A percentile compares a stretch with the other conserved stretches of the same genome.
Conservation (phyloP, 2,113 vertebrate genomes). For the Plectropomus leopardus region DNA sequence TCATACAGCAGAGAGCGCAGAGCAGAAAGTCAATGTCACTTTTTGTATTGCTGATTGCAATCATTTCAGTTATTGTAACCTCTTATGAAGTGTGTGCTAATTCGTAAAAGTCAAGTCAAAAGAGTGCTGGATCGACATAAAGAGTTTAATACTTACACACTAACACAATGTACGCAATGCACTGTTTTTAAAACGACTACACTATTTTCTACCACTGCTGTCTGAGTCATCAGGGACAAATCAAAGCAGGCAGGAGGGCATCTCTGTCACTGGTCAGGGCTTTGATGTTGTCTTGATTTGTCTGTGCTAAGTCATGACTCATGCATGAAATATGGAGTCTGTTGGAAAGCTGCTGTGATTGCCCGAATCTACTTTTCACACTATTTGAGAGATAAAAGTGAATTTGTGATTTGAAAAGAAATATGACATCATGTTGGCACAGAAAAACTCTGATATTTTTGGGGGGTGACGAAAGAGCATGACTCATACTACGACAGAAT, state of each 20-base stretch:
- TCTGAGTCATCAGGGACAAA: conserved; percentile 3
- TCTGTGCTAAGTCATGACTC: background rate
- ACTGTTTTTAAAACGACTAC: background rate
- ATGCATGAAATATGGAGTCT: conserved; percentile 5
- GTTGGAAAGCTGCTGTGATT: background rate
- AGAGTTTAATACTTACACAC: background rate
- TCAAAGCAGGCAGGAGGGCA: background rate
- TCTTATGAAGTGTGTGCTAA: background rate
- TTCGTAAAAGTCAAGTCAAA: background rate
- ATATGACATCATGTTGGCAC: too few species aligned
- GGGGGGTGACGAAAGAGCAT: too few species aligned
- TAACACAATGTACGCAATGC: background rate
- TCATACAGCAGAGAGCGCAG: background rate
- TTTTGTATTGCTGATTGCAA: conserved; percentile 1
- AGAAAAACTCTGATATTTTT: too few species aligned
- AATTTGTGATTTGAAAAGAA: background rate
- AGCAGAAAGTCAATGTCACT: too few species aligned
- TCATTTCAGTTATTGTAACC: conserved; percentile 2
- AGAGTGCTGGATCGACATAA: too few species aligned
- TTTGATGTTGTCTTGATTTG: conserved; percentile 4
- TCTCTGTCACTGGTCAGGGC: background rate
- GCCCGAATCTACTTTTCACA: background rate
- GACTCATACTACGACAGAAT: background rate
- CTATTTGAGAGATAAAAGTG: conserved; percentile 16
- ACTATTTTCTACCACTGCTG: background rate